phyloP scores from a whole-genome alignment of 2,797 vertebrate species.

The Uromys caudimaculatus region DNA sequence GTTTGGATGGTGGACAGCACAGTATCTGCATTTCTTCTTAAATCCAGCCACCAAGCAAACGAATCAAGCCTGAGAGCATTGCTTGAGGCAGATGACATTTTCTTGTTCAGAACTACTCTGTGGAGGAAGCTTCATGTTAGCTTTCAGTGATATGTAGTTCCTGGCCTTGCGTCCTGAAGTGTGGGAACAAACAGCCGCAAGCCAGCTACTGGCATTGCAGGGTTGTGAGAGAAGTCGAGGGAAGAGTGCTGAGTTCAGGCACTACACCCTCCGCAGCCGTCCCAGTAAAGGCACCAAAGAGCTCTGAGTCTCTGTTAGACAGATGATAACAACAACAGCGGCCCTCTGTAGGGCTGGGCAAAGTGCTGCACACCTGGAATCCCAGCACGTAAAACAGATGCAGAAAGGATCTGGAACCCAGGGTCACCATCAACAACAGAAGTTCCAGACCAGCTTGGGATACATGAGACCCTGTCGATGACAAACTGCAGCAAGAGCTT shows the following conservation, averaged over 20 bases:
- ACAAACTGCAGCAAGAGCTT: background rate
- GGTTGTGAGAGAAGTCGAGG: background rate
- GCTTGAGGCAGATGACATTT: background rate
- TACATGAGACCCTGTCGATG: background rate
- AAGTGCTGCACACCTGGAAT: background rate
- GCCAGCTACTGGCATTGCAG: background rate
- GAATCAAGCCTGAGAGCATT: background rate
- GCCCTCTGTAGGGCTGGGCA: background rate
- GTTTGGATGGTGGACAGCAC: no score
- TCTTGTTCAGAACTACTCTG: background rate
- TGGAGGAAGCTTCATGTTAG: background rate
- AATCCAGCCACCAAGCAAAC: background rate
- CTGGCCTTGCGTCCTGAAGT: background rate
- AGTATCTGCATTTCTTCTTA: background rate
- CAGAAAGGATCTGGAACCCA: background rate
- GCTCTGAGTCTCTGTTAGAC: background rate
- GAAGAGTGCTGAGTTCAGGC: accelerated
- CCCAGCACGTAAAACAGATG: background rate
- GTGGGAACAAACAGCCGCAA: background rate
- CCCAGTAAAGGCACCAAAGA: background rate
- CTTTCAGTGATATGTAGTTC: background rate
- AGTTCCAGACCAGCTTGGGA: background rate
- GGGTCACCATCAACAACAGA: background rate
- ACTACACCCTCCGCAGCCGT: background rate
- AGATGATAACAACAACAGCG: background rate